phyloP scores from a whole-genome alignment of 1,140 invertebrate genomes.

The Pinna nobilis region DNA sequence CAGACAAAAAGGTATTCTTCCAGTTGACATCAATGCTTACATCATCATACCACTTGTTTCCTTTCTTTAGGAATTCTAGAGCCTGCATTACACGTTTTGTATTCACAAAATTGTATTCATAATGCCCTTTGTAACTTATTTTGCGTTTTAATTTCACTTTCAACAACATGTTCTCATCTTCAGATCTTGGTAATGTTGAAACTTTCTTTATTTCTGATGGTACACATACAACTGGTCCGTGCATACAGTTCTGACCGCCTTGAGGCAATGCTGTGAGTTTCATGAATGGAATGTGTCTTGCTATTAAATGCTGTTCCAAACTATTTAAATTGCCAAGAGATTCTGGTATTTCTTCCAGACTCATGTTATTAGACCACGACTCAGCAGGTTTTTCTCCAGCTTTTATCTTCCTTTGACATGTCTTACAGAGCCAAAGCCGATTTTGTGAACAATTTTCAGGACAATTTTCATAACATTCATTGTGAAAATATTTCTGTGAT shows the following conservation, averaged over 20 bases:
- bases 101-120: slow-evolving; percentile 19
- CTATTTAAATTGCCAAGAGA: not conserved
- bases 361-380: not conserved
- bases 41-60: not conserved
- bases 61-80: not conserved
- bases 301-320: slow-evolving; percentile 1
- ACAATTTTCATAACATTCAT: not conserved
- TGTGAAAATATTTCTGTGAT: not conserved
- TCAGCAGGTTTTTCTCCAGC: not conserved
- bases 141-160: slow-evolving; percentile 2
- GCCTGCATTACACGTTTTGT: slow-evolving; percentile 5
- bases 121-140: not conserved
- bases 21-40: not conserved
- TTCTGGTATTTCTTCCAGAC: not conserved
- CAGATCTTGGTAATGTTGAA: not conserved
- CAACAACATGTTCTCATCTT: not conserved
- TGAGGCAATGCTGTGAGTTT: not conserved
- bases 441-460: not conserved
- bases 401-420: not conserved
- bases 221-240: slow-evolving; percentile 26
- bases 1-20: not conserved
- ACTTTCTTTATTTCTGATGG: not conserved
- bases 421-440: slow-evolving; percentile 1
- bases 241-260: slow-evolving; percentile 18
- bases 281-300: no score